phyloP scores from a whole-genome alignment of 1,140 invertebrate genomes.

The Drosophila simulans region DNA sequence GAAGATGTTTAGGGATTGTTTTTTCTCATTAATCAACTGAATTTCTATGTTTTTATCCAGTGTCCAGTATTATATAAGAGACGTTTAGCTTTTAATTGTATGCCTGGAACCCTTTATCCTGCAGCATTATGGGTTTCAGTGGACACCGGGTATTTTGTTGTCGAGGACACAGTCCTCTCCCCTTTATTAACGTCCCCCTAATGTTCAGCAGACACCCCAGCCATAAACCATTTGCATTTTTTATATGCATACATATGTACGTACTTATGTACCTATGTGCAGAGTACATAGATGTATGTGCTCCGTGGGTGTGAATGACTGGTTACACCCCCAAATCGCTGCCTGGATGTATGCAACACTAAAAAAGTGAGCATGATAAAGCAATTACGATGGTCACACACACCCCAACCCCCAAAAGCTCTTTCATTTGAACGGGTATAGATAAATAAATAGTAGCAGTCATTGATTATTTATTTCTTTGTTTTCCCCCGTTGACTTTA shows the following conservation, averaged over 20 bases:
- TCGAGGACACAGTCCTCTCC: slow-evolving; percentile 25
- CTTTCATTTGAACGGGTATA: slow-evolving; percentile 32
- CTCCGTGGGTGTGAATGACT: slow-evolving; percentile 46
- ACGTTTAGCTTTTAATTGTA: no score
- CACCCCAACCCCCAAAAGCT: slow-evolving; percentile 22
- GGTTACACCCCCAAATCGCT: slow-evolving; percentile 59
- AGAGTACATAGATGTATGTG: slow-evolving; percentile 44
- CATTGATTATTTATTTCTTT: slow-evolving; percentile 47
- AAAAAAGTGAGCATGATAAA: slow-evolving; percentile 71
- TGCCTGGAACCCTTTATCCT: background rate
- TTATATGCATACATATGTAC: slow-evolving; percentile 46
- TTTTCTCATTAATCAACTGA: background rate
- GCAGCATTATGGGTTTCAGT: background rate
- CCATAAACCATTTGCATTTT: slow-evolving; percentile 75
- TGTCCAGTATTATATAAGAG: no score
- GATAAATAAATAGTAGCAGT: slow-evolving; percentile 46
- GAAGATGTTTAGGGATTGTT: no score
- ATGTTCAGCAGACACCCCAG: slow-evolving; percentile 42
- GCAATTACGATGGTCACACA: slow-evolving; percentile 38
- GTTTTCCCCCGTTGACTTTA: slow-evolving; percentile 55
- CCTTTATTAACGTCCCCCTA: slow-evolving; percentile 27
- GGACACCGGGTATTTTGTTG: slow-evolving; percentile 47
- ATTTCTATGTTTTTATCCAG: background rate
- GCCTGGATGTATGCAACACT: slow-evolving; percentile 79
- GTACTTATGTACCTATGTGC: slow-evolving; percentile 30